Base-by-base conservation (phyloP, 1,140 invertebrate genomes). In the Pachypeltis micranthus region DNA sequence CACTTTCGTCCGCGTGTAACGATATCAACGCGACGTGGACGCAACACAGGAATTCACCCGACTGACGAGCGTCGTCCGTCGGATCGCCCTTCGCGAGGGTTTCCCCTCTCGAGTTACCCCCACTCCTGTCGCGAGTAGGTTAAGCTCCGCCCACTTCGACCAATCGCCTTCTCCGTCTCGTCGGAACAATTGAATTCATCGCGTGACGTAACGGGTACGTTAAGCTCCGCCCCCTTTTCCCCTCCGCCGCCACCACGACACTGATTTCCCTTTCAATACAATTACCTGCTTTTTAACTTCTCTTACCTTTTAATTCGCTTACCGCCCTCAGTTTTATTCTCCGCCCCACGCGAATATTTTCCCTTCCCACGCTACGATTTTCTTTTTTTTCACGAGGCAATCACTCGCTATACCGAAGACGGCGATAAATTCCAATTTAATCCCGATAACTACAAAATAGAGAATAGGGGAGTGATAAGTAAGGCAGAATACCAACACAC, bases 211-310 rank as follows among this genome's bases (percentile, higher is more conserved):
- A 59, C 27, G 28, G 57, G 57, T 59, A n/a, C n/a, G 12, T n/a
- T n/a, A 26, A 25, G 57, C 57, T 59, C 57, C 57, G 57, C 57
- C 57, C 25, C 57, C 24, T 31, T n/a, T 31, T n/a, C 26, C 57
- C 57, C 12, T 16, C 26, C 19, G 21, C 26, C 54, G 54, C 19
- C 54, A 10, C 26, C 12, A n/a, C 57, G 29, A 59, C 57, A 31
- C 57, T 59, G 57, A 59, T 59, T 59, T 59, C 57, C 57, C 57
- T 59, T 31, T 59, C 57, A 31, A 59, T 59, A 59, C 57, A 59
- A 29, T 59, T 59, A 31, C 57, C 57, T 59, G 26, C 57, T 59
- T 59, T 59, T 59, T 59, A 59, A 59, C 57, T 59, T 59, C 47
- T 51, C 47, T 51, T 14, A 10, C 47, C 21, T 51, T 51, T 51